These are phyloP conservation scores for Rhinoraja longicauda DNA, from an alignment of 2,797 vertebrate genomes.

Conservation along the genomic window DNA sequence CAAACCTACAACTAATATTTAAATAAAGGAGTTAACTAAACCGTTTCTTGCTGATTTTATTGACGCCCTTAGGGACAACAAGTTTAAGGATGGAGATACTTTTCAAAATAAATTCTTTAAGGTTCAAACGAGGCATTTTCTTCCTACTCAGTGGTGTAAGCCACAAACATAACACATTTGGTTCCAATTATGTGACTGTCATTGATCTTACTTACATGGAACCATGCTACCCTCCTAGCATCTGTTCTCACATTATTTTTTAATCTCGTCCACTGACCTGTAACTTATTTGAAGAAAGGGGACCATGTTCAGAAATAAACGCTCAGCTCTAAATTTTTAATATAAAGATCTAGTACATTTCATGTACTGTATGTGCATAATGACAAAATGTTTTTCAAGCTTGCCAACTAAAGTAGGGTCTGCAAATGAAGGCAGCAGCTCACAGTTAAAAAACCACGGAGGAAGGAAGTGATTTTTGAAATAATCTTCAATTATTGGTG, in stretches of 20 bases:
- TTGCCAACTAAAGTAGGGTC: neutral
- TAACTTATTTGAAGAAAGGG: neutral
- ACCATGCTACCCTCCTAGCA: neutral
- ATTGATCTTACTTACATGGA: neutral
- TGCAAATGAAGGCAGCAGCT: neutral
- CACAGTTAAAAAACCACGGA: neutral
- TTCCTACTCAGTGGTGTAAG: neutral
- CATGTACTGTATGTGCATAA: neutral
- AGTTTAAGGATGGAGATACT: neutral
- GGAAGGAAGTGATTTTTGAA: neutral
- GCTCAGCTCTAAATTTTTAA: neutral
- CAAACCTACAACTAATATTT: neutral
- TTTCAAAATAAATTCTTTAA: neutral
- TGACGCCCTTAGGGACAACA: neutral
- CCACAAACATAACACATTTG: constrained; percentile 12
- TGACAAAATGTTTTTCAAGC: neutral
- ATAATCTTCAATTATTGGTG: neutral
- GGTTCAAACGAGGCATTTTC: neutral
- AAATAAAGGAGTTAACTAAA: constrained; percentile 12
- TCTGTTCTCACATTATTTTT: constrained; percentile 27
- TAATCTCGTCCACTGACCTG: neutral
- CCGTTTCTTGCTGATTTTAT: constrained; percentile 1
- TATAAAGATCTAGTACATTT: neutral
- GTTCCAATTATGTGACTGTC: constrained; percentile 8
- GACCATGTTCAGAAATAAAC: neutral